Evolutionary conservation across 2,113 vertebrate genomes (phyloP).

Genomic region (Cepphus grylle): DNA sequence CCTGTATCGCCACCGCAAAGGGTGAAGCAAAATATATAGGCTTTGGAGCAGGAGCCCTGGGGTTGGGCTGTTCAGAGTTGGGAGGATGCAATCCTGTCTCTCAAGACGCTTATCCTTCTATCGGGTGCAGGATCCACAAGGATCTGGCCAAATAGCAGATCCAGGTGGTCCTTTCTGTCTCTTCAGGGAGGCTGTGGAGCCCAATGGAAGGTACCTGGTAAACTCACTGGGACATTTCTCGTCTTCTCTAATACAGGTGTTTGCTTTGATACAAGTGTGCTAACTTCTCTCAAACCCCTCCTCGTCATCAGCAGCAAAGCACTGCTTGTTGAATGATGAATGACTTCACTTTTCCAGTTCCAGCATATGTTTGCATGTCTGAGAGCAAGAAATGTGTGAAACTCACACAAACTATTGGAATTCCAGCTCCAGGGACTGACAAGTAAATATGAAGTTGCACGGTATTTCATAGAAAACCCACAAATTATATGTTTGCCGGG

Average conservation of each 20-base stretch:
- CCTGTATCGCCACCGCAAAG: not conserved
- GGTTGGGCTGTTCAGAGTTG: not conserved
- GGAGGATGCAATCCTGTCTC: not conserved
- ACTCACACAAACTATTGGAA: slow-evolving; percentile 44
- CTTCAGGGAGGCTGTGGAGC: not conserved
- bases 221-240: not conserved
- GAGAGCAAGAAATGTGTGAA: slow-evolving; percentile 49
- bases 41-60: not conserved
- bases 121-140: not conserved
- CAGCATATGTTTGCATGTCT: slow-evolving; percentile 33
- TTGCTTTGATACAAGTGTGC: not conserved
- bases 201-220: not conserved
- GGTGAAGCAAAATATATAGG: not conserved
- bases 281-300: not conserved
- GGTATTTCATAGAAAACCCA: slow-evolving; percentile 9
- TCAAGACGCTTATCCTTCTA: not conserved
- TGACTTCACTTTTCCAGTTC: slow-evolving; percentile 15
- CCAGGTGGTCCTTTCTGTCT: not conserved
- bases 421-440: slow-evolving; percentile 19
- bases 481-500: not conserved
- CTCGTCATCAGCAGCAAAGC: not conserved
- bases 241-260: not conserved
- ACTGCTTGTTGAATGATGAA: not conserved
- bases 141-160: not conserved
- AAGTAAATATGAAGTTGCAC: slow-evolving; percentile 32